Evolutionary conservation across 2,797 vertebrate genomes (phyloP), one percentile per base, ranked within the genome.

Genomic region (Poecilia picta): DNA sequence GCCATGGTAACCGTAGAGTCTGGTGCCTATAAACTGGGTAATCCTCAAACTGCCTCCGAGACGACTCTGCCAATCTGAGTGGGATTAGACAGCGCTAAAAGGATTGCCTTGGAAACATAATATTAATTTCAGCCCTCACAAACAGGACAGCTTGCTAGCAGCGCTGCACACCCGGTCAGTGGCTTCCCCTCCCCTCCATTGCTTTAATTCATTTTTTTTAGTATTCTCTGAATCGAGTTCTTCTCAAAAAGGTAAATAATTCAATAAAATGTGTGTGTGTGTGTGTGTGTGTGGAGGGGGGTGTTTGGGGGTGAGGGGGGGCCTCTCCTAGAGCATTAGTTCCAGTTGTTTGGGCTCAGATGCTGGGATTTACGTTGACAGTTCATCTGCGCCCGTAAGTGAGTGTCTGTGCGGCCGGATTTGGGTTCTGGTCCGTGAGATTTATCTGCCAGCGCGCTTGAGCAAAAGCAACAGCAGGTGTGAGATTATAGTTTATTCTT

Each of bases 381-480:
- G 76, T 85, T 73, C 70, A 59, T 8, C 64, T 77, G 82, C 74
- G 55, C 55, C 66, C 36, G 53, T 66, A 49, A 49, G 72, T 73
- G 62, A 31, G 55, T 41, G 62, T 77, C 80, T 83, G 62, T 76
- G 36, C 59, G 66, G 4, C 28, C 72, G 73, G 47, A 66, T 89
- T 62, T 82, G 83, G 78, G 81, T 82, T 78, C 51, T 81, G 83
- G 83, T 80, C 83, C 8, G 13, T 83, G 80, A 87, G 91, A 92
- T 89, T 91, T 90, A 92, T 88, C 88, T 88, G 84, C 86, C 49
- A 51, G 85, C 77, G 88, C 86, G 79, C 79, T 72, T 94, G 93
- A 89, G 83, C 25, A 83, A 91, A 86, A 82, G 87, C 84, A 92
- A 79, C 93, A 94, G 92, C 94, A 94, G 93, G 92, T 94, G 94